Base-by-base conservation (phyloP, 2,888 invertebrate genomes). In the Dione vanillae region DNA sequence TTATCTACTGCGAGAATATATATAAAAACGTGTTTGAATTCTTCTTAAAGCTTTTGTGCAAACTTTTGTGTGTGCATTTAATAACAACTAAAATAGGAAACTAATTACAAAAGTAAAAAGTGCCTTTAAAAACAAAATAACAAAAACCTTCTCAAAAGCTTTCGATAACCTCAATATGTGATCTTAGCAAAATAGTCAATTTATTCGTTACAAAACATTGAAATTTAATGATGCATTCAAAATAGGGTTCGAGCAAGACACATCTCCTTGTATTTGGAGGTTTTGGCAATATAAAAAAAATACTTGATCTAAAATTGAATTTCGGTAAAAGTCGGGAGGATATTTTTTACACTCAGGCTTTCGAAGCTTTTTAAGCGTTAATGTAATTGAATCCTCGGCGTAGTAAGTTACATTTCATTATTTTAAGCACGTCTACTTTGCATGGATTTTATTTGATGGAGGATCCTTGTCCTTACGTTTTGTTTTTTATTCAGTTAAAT, bases 261-360 rank as follows among this genome's bases (percentile, higher is more conserved):
- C n/a, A 61, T 61, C 43, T 43, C n/a, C 10, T 14, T 27, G 43
- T 45, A 27, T 43, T 61, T n/a, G 7, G 27, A 61, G 43, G 20
- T 14, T 27, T 19, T n/a, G 58, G 37, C 51, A 66, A 45, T 51
- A 64, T 64, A 83, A 83, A 82, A 83, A 81, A 80, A 78, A 49
- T 16, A 80, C 81, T 80, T 80, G 81, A 82, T 85, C 83, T 82
- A 74, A 85, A 86, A 87, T 88, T 83, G 84, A 82, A 82, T 83
- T 86, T 83, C 85, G 77, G 75, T 77, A 75, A 43, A 78, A 78
- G 77, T 76, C 72, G 79, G 77, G 80, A 27, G 82, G 82, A 80
- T 81, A 81, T 83, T 84, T 78, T 79, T 75, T 56, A 62, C 56
- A 37, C 56, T 56, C 45, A 45, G 14, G 61, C 68, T 47, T 27